Evolutionary conservation across 2,888 invertebrate genomes (phyloP).

Genomic region (Megaustenia siamemsis): DNA sequence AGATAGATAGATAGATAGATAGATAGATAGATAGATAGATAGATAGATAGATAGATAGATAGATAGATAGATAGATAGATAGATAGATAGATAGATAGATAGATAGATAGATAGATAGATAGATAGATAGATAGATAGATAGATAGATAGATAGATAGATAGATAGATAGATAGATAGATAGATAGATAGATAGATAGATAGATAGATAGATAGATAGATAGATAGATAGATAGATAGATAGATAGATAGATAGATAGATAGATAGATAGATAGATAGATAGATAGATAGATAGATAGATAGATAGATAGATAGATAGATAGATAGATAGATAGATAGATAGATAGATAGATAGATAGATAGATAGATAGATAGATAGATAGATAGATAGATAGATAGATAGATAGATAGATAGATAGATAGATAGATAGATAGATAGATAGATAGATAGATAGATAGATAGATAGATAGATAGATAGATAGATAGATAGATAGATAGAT

Average conservation of each 20-base stretch:
- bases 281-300: not conserved
- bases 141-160: not conserved
- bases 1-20: not conserved
- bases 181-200: not conserved
- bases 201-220: not conserved
- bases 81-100: not conserved
- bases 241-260: not conserved
- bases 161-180: not conserved
- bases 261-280: not conserved
- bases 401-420: not conserved
- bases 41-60: not conserved
- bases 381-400: not conserved
- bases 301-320: not conserved
- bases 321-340: not conserved
- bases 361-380: not conserved
- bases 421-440: not conserved
- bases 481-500: not conserved
- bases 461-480: not conserved
- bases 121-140: not conserved
- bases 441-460: not conserved
- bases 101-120: not conserved
- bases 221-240: not conserved
- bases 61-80: not conserved
- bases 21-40: not conserved
- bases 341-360: not conserved